A percentile compares a stretch with the other conserved stretches of the same genome.
phyloP scores from a whole-genome alignment of 1,140 invertebrate species.

The Sitobion miscanthi region DNA sequence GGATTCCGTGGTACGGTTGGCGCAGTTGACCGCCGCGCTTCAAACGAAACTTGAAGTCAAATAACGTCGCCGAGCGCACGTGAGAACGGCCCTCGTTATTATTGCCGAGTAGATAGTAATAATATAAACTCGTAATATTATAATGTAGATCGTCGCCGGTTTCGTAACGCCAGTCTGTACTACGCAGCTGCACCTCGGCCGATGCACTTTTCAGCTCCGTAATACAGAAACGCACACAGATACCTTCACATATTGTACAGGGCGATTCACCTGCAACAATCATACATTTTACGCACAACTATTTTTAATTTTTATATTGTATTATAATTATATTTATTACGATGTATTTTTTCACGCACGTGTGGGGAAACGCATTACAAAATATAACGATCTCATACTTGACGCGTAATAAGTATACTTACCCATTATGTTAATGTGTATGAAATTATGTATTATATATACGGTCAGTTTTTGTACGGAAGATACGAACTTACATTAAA shows the following conservation, averaged over 20 bases:
- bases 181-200: not conserved
- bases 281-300: not conserved
- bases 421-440: too few relatives aligned
- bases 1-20: not conserved
- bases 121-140: not conserved
- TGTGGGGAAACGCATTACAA: too few relatives aligned
- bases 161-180: not conserved
- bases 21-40: not conserved
- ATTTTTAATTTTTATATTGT: too few relatives aligned
- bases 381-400: too few relatives aligned
- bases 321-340: too few relatives aligned
- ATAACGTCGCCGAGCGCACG: not conserved
- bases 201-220: not conserved
- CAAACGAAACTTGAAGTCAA: not conserved
- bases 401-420: too few relatives aligned
- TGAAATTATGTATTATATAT: too few relatives aligned
- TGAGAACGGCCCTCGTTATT: not conserved
- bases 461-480: too few relatives aligned
- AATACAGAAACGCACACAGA: too few relatives aligned
- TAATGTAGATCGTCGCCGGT: not conserved
- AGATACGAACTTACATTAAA: too few relatives aligned
- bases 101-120: not conserved
- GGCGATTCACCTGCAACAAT: not conserved
- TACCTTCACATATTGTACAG: too few relatives aligned
- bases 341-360: too few relatives aligned